Percentiles rank a stretch among this genome's conserved stretches.
Conservation (phyloP, 2,888 invertebrate species). For the Oxyscelio sp. region DNA sequence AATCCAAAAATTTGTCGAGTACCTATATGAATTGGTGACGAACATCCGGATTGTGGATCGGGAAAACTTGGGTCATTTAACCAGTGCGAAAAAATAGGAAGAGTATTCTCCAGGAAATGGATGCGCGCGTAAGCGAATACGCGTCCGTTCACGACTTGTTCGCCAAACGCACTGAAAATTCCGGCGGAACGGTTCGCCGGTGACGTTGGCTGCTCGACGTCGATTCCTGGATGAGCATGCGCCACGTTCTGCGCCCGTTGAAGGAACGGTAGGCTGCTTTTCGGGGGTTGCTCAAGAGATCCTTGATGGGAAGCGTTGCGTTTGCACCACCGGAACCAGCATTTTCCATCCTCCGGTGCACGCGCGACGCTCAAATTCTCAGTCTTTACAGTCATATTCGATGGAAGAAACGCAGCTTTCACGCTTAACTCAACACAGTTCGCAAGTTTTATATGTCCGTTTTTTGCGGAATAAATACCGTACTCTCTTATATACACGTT, state of each 20-base stretch:
- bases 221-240: too few relatives aligned
- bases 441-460: conserved; percentile 22
- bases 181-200: too few relatives aligned
- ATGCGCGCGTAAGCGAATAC: conserved; percentile 72
- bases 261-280: conserved; percentile 72
- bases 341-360: conserved; percentile 62
- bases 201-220: too few relatives aligned
- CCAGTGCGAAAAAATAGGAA: background rate
- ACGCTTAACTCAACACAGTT: conserved; percentile 52
- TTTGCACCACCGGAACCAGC: conserved; percentile 64
- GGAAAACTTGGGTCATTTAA: conserved; percentile 27
- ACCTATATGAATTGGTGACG: conserved; percentile 32
- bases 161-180: conserved; percentile 88
- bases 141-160: conserved; percentile 88
- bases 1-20: conserved; percentile 1
- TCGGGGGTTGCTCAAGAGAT: conserved; percentile 71
- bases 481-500: conserved; percentile 9
- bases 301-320: conserved; percentile 70
- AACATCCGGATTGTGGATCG: conserved; percentile 18
- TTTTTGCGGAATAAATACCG: conserved; percentile 28
- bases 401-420: conserved; percentile 61
- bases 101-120: conserved; percentile 36
- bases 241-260: conserved; percentile 80
- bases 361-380: conserved; percentile 67
- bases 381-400: conserved; percentile 63